phyloP scores from a whole-genome alignment of 2,888 invertebrate genomes.

The Cataglyphis albicans region DNA sequence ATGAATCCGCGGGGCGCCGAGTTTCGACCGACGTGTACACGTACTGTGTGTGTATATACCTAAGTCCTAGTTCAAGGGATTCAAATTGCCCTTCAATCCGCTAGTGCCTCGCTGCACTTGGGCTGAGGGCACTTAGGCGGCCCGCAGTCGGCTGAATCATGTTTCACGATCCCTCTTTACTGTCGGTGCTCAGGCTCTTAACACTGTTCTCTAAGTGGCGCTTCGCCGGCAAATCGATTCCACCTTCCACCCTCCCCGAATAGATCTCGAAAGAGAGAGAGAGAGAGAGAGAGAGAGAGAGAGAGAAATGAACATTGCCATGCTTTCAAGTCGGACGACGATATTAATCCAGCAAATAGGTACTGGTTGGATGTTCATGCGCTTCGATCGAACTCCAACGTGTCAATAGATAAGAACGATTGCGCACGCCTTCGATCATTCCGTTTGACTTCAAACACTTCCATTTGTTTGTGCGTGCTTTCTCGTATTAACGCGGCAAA shows the following conservation, averaged over 20 bases:
- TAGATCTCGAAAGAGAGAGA: slow-evolving; percentile 5
- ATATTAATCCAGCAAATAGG: slow-evolving; percentile 44
- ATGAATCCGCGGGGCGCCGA: slow-evolving; percentile 22
- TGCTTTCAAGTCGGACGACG: slow-evolving; percentile 38
- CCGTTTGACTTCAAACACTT: slow-evolving; percentile 24
- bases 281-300: not conserved
- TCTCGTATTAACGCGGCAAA: slow-evolving; percentile 37
- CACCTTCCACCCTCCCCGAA: slow-evolving; percentile 41
- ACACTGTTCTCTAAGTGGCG: slow-evolving; percentile 57
- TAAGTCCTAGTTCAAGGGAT: slow-evolving; percentile 50
- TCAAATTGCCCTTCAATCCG: slow-evolving; percentile 56
- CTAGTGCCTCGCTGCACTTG: slow-evolving; percentile 36
- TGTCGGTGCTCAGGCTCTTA: slow-evolving; percentile 51
- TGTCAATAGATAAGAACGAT: slow-evolving; percentile 36
- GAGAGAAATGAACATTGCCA: slow-evolving; percentile 22
- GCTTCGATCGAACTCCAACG: slow-evolving; percentile 20
- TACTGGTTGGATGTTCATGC: not conserved
- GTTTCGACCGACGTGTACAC: slow-evolving; percentile 34
- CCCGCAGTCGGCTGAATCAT: slow-evolving; percentile 56
- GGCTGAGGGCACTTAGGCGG: slow-evolving; percentile 50
- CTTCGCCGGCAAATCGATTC: slow-evolving; percentile 55
- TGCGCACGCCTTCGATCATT: slow-evolving; percentile 26
- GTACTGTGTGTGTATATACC: slow-evolving; percentile 18
- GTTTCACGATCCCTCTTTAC: slow-evolving; percentile 56
- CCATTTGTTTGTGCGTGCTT: slow-evolving; percentile 39